Conservation (phyloP, 37 sponge, comb jelly and placozoan genomes). For the Agelas oroides region DNA sequence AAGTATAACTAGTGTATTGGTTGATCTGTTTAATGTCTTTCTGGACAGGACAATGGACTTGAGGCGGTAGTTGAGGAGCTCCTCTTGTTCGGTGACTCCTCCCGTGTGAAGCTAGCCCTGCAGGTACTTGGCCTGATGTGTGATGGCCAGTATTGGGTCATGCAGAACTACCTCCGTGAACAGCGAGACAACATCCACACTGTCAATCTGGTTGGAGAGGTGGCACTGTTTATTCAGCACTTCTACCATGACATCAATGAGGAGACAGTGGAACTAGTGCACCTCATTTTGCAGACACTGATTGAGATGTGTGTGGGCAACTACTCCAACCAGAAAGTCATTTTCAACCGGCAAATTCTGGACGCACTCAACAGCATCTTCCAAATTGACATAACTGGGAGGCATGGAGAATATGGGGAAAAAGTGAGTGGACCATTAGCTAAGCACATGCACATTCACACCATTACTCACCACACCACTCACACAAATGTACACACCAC, state of each 20-base stretch:
- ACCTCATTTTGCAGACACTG: conserved; percentile 65
- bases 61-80: too few species aligned
- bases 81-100: conserved; percentile 19
- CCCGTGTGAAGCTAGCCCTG: conserved; percentile 50
- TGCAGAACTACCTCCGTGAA: conserved; percentile 76
- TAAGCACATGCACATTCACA: too few species aligned
- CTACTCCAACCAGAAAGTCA: conserved; percentile 68
- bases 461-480: background rate
- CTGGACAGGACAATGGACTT: too few species aligned
- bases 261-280: conserved; percentile 72
- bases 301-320: conserved; percentile 80
- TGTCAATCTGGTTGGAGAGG: conserved; percentile 74
- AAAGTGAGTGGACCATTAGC: background rate
- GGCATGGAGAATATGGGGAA: background rate
- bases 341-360: conserved; percentile 68
- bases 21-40: too few species aligned
- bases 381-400: conserved; percentile 11
- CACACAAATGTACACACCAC: too few species aligned
- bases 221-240: conserved; percentile 50
- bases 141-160: conserved; percentile 72
- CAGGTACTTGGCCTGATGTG: conserved; percentile 79
- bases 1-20: too few species aligned
- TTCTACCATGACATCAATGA: conserved; percentile 63
- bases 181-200: conserved; percentile 72
- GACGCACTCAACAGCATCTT: conserved; percentile 70